Evolutionary conservation across 1,140 invertebrate genomes (phyloP), one percentile per base, ranked within the genome.

Genomic region (Bombus pascuorum): DNA sequence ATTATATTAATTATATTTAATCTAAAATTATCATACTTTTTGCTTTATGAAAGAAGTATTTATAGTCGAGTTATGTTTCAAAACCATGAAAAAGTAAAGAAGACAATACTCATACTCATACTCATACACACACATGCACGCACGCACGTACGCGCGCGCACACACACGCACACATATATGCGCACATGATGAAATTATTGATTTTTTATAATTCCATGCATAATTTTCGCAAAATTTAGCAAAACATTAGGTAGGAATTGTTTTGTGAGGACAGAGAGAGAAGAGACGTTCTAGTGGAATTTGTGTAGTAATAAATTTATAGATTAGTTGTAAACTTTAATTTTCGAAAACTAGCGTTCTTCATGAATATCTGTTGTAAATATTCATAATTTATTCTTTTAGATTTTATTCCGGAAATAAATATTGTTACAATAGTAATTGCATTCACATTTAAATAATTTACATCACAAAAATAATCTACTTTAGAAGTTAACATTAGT

Each of bases 401-500:
- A 34, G 28, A 59, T 73, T 81, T 73, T 81, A 82, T 75, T 74
- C 0, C 1, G 12, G 28, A 66, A 65, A 75, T 66, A 65, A 65
- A 75, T 82, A 65, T 37, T 15, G 3, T 47, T 75, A 66, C 37
- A 75, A 53, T 9, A 65, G 42, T 47, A 28, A 65, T 75, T 75
- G 57, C 39, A 82, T 44, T 82, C 47, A 82, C 81, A 82, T 75
- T 75, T 74, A 44, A 81, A 74, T 73, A 68, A 22, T 68, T 37
- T 10, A 70, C 5, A 72, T 72, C 0, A 0, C 5, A 42, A 37
- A 25, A 68, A 47, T 83, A 66, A 5, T n/a, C 6, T 39, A 75
- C 6, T 83, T 76, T 68, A 12, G 12, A 76, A 53, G 10, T 42
- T 68, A 68, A 66, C 8, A 47, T 53, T 39, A 57, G 3, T 12